Percentiles rank a stretch among this genome's conserved stretches.
Conservation (phyloP, 2,797 vertebrate genomes). For the Spinibarbus caldwelli region DNA sequence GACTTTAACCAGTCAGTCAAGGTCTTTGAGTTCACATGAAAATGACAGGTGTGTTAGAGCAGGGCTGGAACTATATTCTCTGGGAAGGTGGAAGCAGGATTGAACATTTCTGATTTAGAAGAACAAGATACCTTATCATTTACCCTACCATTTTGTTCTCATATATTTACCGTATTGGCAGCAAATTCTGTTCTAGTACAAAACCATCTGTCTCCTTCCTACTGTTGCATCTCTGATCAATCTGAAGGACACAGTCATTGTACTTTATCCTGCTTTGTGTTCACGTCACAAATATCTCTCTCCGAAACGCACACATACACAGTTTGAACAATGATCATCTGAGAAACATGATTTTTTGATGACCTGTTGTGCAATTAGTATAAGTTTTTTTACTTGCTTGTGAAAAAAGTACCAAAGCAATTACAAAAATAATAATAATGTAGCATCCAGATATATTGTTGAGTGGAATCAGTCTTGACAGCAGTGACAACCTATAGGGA, state of each 20-base stretch:
- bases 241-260: not conserved
- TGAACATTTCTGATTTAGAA: not conserved
- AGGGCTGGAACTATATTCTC: not conserved
- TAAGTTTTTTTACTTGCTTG: not conserved
- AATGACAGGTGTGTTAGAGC: constrained; percentile 14
- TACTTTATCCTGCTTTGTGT: not conserved
- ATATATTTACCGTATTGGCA: not conserved
- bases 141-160: not conserved
- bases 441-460: not conserved
- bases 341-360: not conserved
- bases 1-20: constrained; percentile 24
- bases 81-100: constrained; percentile 11
- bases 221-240: not conserved
- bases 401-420: not conserved
- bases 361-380: not conserved
- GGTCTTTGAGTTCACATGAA: constrained; percentile 15
- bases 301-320: not conserved
- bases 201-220: not conserved
- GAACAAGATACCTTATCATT: constrained; percentile 4
- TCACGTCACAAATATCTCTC: not conserved
- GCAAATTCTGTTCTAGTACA: not conserved
- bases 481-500: not conserved
- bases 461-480: not conserved
- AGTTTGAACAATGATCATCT: not conserved
- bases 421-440: not conserved